phyloP scores from a whole-genome alignment of 2,888 invertebrate species.

The Chrysopilus asiliformis region DNA sequence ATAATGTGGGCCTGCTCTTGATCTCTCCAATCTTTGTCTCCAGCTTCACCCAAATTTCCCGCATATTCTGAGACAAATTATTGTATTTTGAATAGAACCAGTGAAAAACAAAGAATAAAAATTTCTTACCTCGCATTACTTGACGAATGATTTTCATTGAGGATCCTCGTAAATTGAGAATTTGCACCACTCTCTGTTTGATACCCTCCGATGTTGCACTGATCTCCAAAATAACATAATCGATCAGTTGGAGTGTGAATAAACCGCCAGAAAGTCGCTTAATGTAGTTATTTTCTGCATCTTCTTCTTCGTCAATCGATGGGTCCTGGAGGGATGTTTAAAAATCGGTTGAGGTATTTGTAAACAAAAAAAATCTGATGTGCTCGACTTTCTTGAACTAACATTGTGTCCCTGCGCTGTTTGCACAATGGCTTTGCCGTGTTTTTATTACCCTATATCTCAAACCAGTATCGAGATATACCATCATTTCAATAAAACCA shows the following conservation, averaged over 20 bases:
- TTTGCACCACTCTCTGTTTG: constrained; percentile 78
- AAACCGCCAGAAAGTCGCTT: constrained; percentile 83
- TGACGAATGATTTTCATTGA: constrained; percentile 86
- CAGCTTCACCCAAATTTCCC: constrained; percentile 85
- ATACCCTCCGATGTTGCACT: constrained; percentile 51
- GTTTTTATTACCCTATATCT: no score
- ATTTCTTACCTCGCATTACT: constrained; percentile 72
- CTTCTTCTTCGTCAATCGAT: constrained; percentile 49
- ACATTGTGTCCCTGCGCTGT: no score
- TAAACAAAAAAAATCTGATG: no score
- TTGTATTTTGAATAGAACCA: constrained; percentile 4
- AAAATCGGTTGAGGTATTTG: no score
- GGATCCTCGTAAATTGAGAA: constrained; percentile 76
- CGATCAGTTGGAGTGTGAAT: constrained; percentile 91
- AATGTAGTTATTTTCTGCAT: constrained; percentile 77
- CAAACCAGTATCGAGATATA: no score
- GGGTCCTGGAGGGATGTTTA: constrained; percentile 25
- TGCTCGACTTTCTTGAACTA: no score
- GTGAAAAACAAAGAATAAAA: background rate
- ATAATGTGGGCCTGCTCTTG: constrained; percentile 85
- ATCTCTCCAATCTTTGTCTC: constrained; percentile 70
- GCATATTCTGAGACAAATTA: constrained; percentile 62
- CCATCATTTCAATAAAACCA: no score
- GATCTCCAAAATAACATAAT: constrained; percentile 74
- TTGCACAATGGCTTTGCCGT: no score